Base-by-base conservation (phyloP, 2,888 invertebrate species). In the Notodonta dromedarius region DNA sequence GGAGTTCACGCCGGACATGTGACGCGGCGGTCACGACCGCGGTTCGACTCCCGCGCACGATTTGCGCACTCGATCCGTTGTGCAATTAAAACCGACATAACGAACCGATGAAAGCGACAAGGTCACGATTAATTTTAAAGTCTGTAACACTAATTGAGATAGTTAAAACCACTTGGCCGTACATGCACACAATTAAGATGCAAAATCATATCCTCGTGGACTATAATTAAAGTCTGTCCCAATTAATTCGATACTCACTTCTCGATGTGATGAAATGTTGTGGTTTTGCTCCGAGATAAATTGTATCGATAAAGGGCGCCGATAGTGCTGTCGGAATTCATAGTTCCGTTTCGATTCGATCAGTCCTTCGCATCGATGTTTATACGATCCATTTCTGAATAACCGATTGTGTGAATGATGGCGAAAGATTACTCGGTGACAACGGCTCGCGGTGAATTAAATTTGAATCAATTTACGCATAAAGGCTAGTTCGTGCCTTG, bases 181-280 rank as follows among this genome's bases (percentile, higher is more conserved):
- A 69, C n/a, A n/a, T n/a, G n/a, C n/a, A n/a, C n/a, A n/a, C 67
- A 79, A 79, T 77, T 71, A 72, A 65, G 58, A 64, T 65, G 65
- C 68, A 70, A 69, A 72, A 70, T 66, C 70, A 71, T 71, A 71
- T 71, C 67, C 61, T 60, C 54, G 56, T 62, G 60, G 62, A 61
- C 60, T 71, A 81, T 86, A 87, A 89, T 89, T 89, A 86, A 84
- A 86, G 78, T 81, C 77, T 80, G 87, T 83, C 75, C 86, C 82
- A 86, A 88, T 88, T 89, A 87, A 86, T 81, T 74, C 74, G 84
- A 87, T 86, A 85, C 76, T 78, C 71, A 68, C 67, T 61, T 63
- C 65, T 64, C 58, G 35, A 66, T 73, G 74, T 90, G 86, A 81
- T 81, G 89, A 89, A 90, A 89, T 80, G 63, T 73, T 82, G 82